Evolutionary conservation across 2,888 invertebrate genomes (phyloP).

Genomic region (Adela reaumurella): DNA sequence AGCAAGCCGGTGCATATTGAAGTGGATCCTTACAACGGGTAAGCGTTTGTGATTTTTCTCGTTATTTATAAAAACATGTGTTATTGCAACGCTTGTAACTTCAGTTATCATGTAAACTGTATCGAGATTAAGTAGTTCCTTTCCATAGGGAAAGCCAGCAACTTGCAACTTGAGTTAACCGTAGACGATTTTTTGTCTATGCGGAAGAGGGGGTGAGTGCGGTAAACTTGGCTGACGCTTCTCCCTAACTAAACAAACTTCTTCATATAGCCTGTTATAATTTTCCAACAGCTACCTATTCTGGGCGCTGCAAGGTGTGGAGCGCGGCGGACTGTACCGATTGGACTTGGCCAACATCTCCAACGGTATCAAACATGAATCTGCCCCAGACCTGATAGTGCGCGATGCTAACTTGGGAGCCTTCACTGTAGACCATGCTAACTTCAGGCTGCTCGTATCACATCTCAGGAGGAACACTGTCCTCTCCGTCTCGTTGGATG

Average conservation of each 20-base stretch:
- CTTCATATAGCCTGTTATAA: too few species aligned
- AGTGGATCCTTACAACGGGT: conserved; percentile 92
- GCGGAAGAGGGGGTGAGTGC: too few species aligned
- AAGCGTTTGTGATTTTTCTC: conserved; percentile 18
- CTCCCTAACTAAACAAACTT: too few species aligned
- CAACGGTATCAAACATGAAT: conserved; percentile 68
- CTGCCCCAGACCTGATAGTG: conserved; percentile 62
- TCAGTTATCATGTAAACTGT: too few species aligned
- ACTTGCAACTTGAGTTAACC: too few species aligned
- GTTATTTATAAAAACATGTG: too few species aligned
- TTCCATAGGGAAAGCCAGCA: too few species aligned
- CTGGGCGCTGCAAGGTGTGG: conserved; percentile 61
- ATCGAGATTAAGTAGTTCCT: too few species aligned
- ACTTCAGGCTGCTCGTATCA: conserved; percentile 75
- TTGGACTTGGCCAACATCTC: conserved; percentile 74
- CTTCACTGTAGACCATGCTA: conserved; percentile 78
- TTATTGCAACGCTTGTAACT: too few species aligned
- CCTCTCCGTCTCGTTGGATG: conserved; percentile 76
- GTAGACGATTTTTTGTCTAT: too few species aligned
- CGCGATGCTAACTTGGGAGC: conserved; percentile 69
- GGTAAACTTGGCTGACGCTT: too few species aligned
- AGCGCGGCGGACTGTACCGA: conserved; percentile 67
- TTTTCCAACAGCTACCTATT: conserved; percentile 65
- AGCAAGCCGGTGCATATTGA: conserved; percentile 75
- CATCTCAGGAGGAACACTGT: conserved; percentile 74